Conservation (phyloP, 2,888 invertebrate genomes). For the Catocala fraxini region DNA sequence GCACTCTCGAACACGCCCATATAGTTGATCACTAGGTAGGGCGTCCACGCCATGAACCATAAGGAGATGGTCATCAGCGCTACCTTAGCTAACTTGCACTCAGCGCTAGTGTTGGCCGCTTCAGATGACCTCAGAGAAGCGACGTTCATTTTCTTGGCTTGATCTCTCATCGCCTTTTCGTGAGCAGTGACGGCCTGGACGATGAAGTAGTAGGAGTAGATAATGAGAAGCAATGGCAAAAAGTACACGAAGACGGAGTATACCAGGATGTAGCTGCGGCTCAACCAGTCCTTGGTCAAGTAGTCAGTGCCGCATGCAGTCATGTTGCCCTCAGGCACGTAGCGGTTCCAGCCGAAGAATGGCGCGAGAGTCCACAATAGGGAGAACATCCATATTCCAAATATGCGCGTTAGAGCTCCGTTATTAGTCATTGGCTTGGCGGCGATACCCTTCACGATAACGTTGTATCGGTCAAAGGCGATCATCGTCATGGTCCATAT, state of each 20-base stretch:
- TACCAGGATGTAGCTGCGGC: constrained; percentile 92
- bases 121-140: constrained; percentile 94
- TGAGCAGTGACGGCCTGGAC: constrained; percentile 94
- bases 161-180: constrained; percentile 95
- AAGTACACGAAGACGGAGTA: constrained; percentile 93
- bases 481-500: constrained; percentile 98
- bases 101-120: constrained; percentile 93
- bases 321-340: constrained; percentile 97
- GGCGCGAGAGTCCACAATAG: constrained; percentile 94
- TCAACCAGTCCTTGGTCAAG: constrained; percentile 91
- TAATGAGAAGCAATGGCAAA: constrained; percentile 92
- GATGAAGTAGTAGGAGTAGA: constrained; percentile 96
- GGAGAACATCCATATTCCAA: constrained; percentile 93
- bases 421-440: constrained; percentile 94
- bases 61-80: constrained; percentile 96
- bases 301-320: constrained; percentile 97
- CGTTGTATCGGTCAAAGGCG: constrained; percentile 96
- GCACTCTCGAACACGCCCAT: constrained; percentile 92
- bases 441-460: constrained; percentile 96
- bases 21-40: constrained; percentile 94
- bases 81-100: constrained; percentile 95
- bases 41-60: constrained; percentile 98
- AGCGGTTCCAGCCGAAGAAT: constrained; percentile 95
- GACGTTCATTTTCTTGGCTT: constrained; percentile 98
- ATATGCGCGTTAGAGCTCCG: constrained; percentile 92